Conservation (phyloP, 2,888 invertebrate genomes). For the Gortyna flavago region DNA sequence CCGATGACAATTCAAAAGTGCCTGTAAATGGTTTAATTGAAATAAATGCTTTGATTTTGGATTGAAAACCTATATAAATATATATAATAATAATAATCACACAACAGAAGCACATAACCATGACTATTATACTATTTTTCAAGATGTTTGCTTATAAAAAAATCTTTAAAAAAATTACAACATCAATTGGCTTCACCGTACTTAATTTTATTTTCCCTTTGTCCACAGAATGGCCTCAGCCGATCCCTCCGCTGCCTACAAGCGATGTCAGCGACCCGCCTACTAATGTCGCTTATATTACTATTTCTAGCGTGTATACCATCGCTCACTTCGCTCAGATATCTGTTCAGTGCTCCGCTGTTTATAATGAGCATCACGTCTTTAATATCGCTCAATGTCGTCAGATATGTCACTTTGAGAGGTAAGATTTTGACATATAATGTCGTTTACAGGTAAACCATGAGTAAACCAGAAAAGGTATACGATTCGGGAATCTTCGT, state of each 20-base stretch:
- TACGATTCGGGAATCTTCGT: background rate
- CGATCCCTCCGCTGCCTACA: constrained; percentile 79
- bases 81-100: too few species aligned
- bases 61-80: too few species aligned
- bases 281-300: constrained; percentile 63
- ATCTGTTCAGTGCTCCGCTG: constrained; percentile 76
- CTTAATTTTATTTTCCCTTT: background rate
- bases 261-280: constrained; percentile 77
- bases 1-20: too few species aligned
- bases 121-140: too few species aligned
- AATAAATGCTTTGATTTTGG: too few species aligned
- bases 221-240: constrained; percentile 77
- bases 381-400: constrained; percentile 70
- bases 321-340: constrained; percentile 69
- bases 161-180: too few species aligned
- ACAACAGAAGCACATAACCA: too few species aligned
- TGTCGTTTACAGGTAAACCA: constrained; percentile 33
- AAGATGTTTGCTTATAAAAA: too few species aligned
- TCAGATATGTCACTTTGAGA: constrained; percentile 72
- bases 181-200: background rate
- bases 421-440: constrained; percentile 69
- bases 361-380: constrained; percentile 70
- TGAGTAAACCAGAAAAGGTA: constrained; percentile 1
- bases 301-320: constrained; percentile 68
- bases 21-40: too few species aligned